Percentiles rank a stretch among this genome's conserved stretches.
Conservation (phyloP, 2,888 invertebrate species). For the Epirrita christyi region DNA sequence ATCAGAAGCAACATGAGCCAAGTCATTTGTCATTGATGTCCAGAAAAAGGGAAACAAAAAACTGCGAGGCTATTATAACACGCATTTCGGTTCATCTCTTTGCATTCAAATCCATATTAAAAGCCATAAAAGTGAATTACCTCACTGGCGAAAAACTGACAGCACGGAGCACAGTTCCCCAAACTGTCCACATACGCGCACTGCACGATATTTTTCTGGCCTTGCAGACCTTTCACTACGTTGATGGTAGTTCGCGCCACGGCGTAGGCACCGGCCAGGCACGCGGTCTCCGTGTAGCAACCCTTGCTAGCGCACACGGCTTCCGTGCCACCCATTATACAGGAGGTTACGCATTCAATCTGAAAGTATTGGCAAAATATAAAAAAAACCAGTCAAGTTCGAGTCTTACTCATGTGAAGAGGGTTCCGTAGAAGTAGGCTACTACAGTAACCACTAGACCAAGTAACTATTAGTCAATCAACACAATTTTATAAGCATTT, state of each 20-base stretch:
- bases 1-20: no score
- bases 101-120: no score
- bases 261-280: conserved; percentile 72
- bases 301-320: conserved; percentile 65
- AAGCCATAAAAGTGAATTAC: conserved; percentile 39
- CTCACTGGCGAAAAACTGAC: conserved; percentile 73
- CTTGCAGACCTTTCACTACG: conserved; percentile 70
- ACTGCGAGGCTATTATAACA: no score
- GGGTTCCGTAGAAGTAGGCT: no score
- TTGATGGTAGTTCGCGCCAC: conserved; percentile 70
- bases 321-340: conserved; percentile 72
- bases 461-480: no score
- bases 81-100: no score
- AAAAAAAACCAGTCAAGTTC: no score
- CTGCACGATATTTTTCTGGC: conserved; percentile 58
- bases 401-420: no score
- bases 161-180: conserved; percentile 68
- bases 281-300: conserved; percentile 57
- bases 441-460: no score
- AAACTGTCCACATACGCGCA: conserved; percentile 72
- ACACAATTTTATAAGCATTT: no score
- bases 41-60: no score
- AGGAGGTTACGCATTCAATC: conserved; percentile 74
- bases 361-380: conserved; percentile 32
- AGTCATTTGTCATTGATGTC: no score